These are phyloP conservation scores for Drosophila azteca DNA, from an alignment of 1,140 invertebrate species.

Conservation along the genomic window DNA sequence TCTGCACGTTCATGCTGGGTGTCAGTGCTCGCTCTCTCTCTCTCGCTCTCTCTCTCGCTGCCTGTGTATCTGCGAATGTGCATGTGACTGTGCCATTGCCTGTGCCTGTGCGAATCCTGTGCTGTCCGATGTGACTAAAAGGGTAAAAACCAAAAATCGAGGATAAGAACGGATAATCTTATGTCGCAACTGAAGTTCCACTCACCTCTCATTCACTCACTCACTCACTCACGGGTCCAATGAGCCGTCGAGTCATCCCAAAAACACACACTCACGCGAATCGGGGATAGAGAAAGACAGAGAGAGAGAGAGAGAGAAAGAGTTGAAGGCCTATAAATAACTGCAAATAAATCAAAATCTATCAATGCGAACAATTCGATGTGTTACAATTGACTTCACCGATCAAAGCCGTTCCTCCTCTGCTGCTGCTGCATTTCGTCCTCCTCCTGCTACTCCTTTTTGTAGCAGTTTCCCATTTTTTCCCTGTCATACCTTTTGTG, in stretches of 20 bases:
- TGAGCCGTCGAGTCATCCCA: slow-evolving; percentile 64
- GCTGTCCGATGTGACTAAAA: slow-evolving; percentile 55
- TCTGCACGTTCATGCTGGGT: slow-evolving; percentile 47
- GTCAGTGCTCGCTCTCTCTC: no score
- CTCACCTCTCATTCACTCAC: slow-evolving; percentile 27
- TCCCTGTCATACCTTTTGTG: slow-evolving; percentile 74
- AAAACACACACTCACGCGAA: slow-evolving; percentile 28
- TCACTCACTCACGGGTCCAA: slow-evolving; percentile 30
- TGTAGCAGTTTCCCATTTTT: slow-evolving; percentile 14
- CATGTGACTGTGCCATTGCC: slow-evolving; percentile 29
- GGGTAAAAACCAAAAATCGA: slow-evolving; percentile 75
- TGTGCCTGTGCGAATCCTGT: slow-evolving; percentile 23
- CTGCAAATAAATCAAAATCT: slow-evolving; percentile 83
- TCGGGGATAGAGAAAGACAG: slow-evolving; percentile 1
- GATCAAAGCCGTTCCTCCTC: slow-evolving; percentile 74
- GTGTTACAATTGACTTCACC: slow-evolving; percentile 82
- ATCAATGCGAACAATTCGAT: slow-evolving; percentile 82
- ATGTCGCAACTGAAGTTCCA: slow-evolving; percentile 74
- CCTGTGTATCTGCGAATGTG: slow-evolving; percentile 19
- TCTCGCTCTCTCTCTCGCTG: background rate
- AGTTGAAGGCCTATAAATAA: slow-evolving; percentile 76
- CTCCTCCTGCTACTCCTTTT: slow-evolving; percentile 38
- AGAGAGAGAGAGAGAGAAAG: slow-evolving; percentile 3
- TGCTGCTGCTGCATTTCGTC: slow-evolving; percentile 50
- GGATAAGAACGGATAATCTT: slow-evolving; percentile 82